These are phyloP conservation scores for Phaetusa simplex DNA, from an alignment of 2,113 vertebrate genomes.

Conservation along the genomic window DNA sequence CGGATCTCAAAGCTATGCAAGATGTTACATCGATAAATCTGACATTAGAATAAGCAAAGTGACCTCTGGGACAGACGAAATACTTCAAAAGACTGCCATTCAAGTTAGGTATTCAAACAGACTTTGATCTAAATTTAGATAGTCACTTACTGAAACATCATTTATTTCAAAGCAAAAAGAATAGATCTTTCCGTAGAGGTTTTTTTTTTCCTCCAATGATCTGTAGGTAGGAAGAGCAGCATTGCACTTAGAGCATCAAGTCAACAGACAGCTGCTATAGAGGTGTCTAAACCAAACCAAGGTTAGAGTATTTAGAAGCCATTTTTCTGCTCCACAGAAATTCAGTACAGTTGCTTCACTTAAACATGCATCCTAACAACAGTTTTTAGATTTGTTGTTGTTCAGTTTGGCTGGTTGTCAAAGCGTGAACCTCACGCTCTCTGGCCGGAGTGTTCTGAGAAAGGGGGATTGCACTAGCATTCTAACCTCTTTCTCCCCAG, in stretches of 20 bases:
- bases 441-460: background rate
- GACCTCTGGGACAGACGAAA: background rate
- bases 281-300: background rate
- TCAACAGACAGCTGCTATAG: background rate
- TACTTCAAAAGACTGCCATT: background rate
- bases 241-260: background rate
- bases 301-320: background rate
- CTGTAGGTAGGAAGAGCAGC: background rate
- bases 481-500: background rate
- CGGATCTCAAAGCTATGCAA: background rate
- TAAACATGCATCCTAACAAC: background rate
- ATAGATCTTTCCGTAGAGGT: background rate
- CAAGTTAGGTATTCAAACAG: background rate
- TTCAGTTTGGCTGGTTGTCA: background rate
- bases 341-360: background rate
- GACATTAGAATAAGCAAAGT: background rate
- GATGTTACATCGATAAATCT: background rate
- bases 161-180: conserved; percentile 14
- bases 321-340: background rate
- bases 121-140: background rate
- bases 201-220: background rate
- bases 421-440: background rate
- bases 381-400: background rate
- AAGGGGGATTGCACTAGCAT: background rate
- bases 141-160: background rate